Evolutionary conservation across 2,113 vertebrate genomes (phyloP).

Genomic region (Dryoscopus gambensis): DNA sequence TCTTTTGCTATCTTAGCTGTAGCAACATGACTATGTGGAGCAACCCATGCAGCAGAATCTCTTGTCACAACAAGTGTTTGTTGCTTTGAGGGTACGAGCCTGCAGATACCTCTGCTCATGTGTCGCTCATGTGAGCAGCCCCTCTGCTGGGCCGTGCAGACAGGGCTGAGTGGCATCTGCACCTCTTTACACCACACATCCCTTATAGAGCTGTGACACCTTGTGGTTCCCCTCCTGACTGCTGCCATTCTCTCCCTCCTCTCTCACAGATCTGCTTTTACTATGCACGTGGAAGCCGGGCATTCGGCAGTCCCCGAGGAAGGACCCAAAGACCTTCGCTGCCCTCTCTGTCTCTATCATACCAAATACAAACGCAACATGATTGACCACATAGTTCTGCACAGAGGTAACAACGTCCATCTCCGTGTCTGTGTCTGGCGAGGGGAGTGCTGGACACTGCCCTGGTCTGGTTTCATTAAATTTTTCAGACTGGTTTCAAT

Average conservation of each 20-base stretch:
- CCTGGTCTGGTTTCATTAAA: neutral
- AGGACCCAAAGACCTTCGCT: conserved; percentile 90
- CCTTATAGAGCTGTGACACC: neutral
- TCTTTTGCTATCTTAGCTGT: neutral
- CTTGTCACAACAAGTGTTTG: neutral
- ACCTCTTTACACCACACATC: neutral
- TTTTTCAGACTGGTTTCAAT: neutral
- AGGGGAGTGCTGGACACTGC: neutral
- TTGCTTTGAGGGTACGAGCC: neutral
- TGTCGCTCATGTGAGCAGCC: neutral
- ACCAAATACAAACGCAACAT: conserved; percentile 98
- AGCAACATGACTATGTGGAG: neutral
- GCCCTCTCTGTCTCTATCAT: conserved; percentile 97
- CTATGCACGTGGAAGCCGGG: conserved; percentile 92
- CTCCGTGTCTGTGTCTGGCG: neutral
- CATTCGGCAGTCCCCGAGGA: conserved; percentile 84
- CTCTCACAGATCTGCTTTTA: conserved; percentile 87
- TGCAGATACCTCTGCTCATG: neutral
- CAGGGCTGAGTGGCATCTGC: conserved; percentile 28
- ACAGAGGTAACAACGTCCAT: conserved; percentile 81
- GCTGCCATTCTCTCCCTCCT: neutral
- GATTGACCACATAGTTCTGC: conserved; percentile 97
- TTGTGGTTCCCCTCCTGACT: neutral
- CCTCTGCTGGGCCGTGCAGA: neutral
- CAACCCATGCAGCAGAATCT: neutral